phyloP scores from a whole-genome alignment of 1,140 invertebrate genomes.

The Kradibia gibbosae region DNA sequence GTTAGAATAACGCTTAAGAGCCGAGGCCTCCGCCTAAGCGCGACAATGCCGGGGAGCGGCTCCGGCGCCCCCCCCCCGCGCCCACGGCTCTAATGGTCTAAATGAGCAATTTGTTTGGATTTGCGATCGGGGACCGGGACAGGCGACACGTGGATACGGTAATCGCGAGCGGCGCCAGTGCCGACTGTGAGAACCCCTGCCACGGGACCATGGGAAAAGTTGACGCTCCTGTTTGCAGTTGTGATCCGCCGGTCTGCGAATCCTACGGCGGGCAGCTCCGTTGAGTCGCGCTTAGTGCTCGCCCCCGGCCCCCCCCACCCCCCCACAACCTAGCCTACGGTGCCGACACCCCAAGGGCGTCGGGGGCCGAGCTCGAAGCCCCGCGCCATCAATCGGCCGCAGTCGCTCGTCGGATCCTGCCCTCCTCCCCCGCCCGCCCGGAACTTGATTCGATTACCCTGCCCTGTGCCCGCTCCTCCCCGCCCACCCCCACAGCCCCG shows the following conservation, averaged over 20 bases:
- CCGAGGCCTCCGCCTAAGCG: too few relatives aligned
- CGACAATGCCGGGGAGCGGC: too few relatives aligned
- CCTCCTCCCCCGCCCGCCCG: neutral
- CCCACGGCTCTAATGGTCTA: conserved; percentile 13
- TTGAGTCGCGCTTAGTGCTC: conserved; percentile 71
- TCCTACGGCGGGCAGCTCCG: conserved; percentile 67
- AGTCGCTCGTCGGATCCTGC: neutral
- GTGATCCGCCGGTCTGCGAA: conserved; percentile 70
- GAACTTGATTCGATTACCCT: conserved; percentile 47
- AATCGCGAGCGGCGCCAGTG: neutral
- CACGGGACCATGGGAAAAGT: conserved; percentile 70
- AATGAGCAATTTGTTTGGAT: conserved; percentile 54
- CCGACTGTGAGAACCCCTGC: conserved; percentile 66
- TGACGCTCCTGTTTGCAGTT: conserved; percentile 69
- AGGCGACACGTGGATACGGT: conserved; percentile 39
- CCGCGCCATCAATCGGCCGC: neutral
- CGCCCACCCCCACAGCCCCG: neutral
- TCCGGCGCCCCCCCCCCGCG: neutral
- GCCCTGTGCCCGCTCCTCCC: neutral
- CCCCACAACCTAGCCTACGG: too few relatives aligned
- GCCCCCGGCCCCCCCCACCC: conserved; percentile 52
- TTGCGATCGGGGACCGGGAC: conserved; percentile 49
- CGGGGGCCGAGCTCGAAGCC: neutral
- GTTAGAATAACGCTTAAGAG: neutral
- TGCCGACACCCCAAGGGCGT: too few relatives aligned